Evolutionary conservation across 2,797 vertebrate genomes (phyloP), one percentile per base, ranked within the genome.

Genomic region (Lerista edwardsae): DNA sequence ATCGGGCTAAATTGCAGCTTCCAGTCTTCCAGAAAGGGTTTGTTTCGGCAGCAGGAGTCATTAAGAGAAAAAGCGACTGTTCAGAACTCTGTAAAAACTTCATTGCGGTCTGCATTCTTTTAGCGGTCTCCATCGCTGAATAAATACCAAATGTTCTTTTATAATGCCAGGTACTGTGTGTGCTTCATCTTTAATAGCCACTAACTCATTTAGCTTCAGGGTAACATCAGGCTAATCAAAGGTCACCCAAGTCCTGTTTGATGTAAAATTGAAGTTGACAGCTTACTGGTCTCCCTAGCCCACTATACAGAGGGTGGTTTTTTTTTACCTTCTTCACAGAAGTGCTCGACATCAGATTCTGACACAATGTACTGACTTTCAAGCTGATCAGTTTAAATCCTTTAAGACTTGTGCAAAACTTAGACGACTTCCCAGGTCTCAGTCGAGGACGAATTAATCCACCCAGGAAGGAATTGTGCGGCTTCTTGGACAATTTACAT

Each of bases 181-280:
- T 75, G 61, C 86, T 90, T 89, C 88, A 89, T 83, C 86, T 91
- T 86, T 91, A 91, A 92, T 93, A 93, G 67, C 69, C 88, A 87
- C 86, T 91, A 93, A 92, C 67, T 90, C 83, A 84, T 94, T 94
- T 91, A 89, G 86, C 92, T 94, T 85, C 80, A 92, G 86, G 89
- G 80, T 85, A 93, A 83, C 90, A 77, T 61, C 77, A 87, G 80
- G 86, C 44, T 94, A 93, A 94, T 94, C 92, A 95, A 91, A 92
- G 91, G 92, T 94, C 88, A 5, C 75, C 29, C 0, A 0, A 89
- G 78, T 85, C 80, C 39, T 86, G 17, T 81, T 84, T 94, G 90
- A 92, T 91, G 83, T 34, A 88, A 87, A 94, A 93, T 93, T 73
- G 65, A 80, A 93, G 76, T 21, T 93, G 92, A 93, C 89, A 92